These are phyloP conservation scores for Pemphigus obesinymphae DNA, from an alignment of 1,140 invertebrate species.

Conservation along the genomic window DNA sequence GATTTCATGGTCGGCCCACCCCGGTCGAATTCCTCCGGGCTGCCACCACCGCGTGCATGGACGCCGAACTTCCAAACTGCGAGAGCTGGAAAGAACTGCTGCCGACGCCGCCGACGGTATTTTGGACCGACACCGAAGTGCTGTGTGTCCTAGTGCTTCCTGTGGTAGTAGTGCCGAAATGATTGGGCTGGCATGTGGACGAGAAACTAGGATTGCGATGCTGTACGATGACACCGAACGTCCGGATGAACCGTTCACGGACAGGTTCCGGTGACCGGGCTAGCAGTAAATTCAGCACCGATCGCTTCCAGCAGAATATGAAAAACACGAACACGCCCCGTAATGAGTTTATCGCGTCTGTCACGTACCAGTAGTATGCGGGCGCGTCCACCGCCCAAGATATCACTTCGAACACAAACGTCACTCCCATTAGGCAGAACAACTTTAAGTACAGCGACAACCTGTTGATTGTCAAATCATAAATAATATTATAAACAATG, in stretches of 20 bases:
- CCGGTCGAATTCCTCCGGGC: not conserved
- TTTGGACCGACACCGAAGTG: not conserved
- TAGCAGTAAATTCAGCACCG: not conserved
- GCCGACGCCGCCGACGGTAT: not conserved
- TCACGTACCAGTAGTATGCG: slow-evolving; percentile 49
- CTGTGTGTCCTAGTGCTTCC: not conserved
- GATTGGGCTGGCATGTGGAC: not conserved
- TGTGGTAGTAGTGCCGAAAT: not conserved
- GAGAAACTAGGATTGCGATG: slow-evolving; percentile 8
- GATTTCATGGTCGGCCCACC: not conserved
- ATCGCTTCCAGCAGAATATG: slow-evolving; percentile 49
- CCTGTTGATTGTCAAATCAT: too few relatives aligned
- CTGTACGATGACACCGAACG: not conserved
- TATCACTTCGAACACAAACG: slow-evolving; percentile 52
- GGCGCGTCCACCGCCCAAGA: slow-evolving; percentile 48
- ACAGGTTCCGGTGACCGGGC: not conserved
- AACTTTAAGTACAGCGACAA: slow-evolving; percentile 52
- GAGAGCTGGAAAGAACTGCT: not conserved
- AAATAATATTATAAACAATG: too few relatives aligned
- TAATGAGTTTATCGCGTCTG: slow-evolving; percentile 51
- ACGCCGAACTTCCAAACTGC: not conserved
- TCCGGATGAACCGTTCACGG: not conserved
- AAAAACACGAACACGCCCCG: slow-evolving; percentile 53
- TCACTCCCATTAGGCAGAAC: slow-evolving; percentile 53
- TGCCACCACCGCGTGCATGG: not conserved